Conservation (phyloP, 2,888 invertebrate genomes). For the Horisme vitalbata region DNA sequence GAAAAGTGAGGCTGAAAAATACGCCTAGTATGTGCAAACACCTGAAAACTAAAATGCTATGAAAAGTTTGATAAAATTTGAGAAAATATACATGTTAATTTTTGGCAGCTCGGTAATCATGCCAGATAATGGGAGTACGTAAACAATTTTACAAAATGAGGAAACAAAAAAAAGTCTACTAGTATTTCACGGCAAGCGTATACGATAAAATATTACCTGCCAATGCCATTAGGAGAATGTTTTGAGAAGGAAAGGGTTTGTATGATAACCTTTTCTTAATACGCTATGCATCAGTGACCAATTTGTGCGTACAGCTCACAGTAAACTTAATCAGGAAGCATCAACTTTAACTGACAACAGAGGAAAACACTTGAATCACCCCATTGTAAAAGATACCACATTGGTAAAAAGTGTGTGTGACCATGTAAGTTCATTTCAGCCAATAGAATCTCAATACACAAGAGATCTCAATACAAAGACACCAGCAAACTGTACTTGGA, state of each 20-base stretch:
- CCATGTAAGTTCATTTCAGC: conserved; percentile 20
- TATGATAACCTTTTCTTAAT: conserved; percentile 2
- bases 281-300: conserved; percentile 3
- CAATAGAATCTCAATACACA: conserved; percentile 21
- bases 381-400: conserved; percentile 4
- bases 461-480: too few species aligned
- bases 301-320: conserved; percentile 21
- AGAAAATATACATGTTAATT: not conserved
- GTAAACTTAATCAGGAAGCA: conserved; percentile 15
- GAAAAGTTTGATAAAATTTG: too few species aligned
- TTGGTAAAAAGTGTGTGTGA: conserved; percentile 20
- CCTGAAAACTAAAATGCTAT: too few species aligned
- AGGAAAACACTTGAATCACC: conserved; percentile 24
- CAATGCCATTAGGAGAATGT: not conserved
- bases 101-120: not conserved
- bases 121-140: not conserved
- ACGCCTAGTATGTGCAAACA: not conserved
- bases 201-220: not conserved
- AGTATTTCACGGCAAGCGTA: not conserved
- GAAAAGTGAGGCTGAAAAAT: not conserved
- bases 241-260: not conserved
- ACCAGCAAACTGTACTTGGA: conserved; percentile 24
- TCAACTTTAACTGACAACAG: conserved; percentile 16
- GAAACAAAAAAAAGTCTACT: conserved; percentile 1
- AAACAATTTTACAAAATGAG: not conserved